Evolutionary conservation across 2,113 vertebrate genomes (phyloP).

Genomic region (Symphodus melops): DNA sequence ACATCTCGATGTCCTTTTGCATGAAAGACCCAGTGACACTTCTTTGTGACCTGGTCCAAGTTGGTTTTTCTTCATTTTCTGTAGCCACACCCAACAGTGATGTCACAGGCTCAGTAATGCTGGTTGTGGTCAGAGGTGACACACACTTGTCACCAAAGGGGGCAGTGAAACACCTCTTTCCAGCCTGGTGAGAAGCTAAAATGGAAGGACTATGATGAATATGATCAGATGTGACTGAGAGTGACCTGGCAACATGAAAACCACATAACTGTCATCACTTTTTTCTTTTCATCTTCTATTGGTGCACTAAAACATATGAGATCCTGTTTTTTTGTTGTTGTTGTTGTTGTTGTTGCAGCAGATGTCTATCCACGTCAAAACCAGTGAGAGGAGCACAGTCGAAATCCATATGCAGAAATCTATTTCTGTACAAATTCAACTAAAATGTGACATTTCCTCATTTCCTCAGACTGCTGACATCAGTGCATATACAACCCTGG

Average conservation of each 20-base stretch:
- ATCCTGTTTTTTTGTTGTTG: neutral
- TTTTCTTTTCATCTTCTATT: neutral
- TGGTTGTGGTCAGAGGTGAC: neutral
- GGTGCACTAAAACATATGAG: neutral
- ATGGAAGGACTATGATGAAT: neutral
- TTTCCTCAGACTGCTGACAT: neutral
- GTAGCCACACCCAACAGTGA: neutral
- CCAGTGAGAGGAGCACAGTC: neutral
- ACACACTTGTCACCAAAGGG: neutral
- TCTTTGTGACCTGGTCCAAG: too few relatives aligned
- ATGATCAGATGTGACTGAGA: neutral
- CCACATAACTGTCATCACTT: neutral
- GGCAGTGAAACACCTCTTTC: neutral
- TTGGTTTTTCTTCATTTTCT: too few relatives aligned
- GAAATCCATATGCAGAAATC: neutral
- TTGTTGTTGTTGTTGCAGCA: too few relatives aligned
- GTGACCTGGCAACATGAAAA: neutral
- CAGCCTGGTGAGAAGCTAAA: neutral
- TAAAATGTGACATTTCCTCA: neutral
- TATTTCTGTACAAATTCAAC: neutral
- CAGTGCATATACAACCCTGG: slow-evolving; percentile 9
- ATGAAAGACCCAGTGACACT: too few relatives aligned
- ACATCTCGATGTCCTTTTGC: too few relatives aligned
- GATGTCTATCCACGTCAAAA: neutral
- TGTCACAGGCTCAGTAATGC: too few relatives aligned